Conservation (phyloP, 2,797 vertebrate genomes). For the Crenichthys baileyi region DNA sequence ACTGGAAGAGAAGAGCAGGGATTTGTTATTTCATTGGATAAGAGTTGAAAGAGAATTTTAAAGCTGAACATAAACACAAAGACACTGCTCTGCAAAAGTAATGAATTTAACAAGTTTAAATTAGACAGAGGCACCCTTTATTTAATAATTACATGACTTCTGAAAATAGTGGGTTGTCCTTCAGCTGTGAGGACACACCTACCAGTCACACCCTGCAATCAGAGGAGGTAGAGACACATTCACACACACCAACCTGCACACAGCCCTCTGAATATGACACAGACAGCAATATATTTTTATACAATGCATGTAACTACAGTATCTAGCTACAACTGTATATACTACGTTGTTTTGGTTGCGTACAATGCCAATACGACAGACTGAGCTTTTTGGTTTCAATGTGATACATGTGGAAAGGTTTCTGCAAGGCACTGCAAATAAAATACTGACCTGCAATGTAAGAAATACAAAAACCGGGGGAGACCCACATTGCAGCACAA, state of each 20-base stretch:
- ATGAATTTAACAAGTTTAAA: not conserved
- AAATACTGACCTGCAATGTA: not conserved
- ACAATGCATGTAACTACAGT: too few species aligned
- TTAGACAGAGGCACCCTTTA: not conserved
- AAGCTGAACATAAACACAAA: not conserved
- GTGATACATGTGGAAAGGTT: not conserved
- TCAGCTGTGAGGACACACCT: not conserved
- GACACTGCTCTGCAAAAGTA: not conserved
- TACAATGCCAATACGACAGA: too few species aligned
- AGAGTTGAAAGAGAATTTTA: not conserved
- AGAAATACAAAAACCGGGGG: not conserved
- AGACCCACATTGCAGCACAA: not conserved
- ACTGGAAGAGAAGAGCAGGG: constrained; percentile 1
- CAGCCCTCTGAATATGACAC: too few species aligned
- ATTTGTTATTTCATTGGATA: not conserved
- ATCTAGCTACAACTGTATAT: too few species aligned
- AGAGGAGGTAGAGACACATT: too few species aligned
- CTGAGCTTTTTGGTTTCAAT: not conserved
- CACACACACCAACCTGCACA: too few species aligned
- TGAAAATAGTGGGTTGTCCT: too few species aligned
- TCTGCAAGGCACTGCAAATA: not conserved
- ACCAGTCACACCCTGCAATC: too few species aligned
- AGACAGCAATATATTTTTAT: not conserved
- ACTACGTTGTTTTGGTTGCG: too few species aligned
- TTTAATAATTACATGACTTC: not conserved